phyloP scores from a whole-genome alignment of 2,797 vertebrate species.

The Syngnathus acus region DNA sequence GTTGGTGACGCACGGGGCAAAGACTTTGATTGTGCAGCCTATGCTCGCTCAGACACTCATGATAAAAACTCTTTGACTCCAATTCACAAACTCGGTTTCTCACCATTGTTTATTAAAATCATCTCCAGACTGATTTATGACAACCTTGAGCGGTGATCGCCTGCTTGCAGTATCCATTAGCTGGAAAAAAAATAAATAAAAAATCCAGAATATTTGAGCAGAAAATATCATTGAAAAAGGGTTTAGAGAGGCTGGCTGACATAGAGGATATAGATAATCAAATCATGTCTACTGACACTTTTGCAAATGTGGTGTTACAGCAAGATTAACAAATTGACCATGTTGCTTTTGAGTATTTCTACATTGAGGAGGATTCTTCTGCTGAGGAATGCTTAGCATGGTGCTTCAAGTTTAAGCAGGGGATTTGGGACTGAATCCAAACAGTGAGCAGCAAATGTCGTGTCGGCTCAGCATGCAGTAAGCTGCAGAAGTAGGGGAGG shows the following conservation, averaged over 20 bases:
- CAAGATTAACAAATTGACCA: conserved; percentile 49
- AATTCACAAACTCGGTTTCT: conserved; percentile 34
- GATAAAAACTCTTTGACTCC: conserved; percentile 34
- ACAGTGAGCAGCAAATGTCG: conserved; percentile 47
- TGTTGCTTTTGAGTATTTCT: conserved; percentile 39
- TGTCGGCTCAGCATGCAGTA: conserved; percentile 43
- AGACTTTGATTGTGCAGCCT: conserved; percentile 16
- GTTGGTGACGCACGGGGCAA: too few species aligned
- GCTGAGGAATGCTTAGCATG: conserved; percentile 40
- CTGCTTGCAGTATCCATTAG: conserved; percentile 20
- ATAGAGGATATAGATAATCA: conserved; percentile 43
- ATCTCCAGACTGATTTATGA: conserved; percentile 44
- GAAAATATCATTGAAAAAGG: conserved; percentile 39
- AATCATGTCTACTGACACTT: conserved; percentile 16
- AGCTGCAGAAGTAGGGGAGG: conserved; percentile 7
- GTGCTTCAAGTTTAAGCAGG: conserved; percentile 39
- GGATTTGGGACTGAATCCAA: conserved; percentile 51
- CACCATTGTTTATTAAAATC: conserved; percentile 47
- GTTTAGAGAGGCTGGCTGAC: conserved; percentile 42
- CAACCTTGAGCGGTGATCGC: conserved; percentile 32
- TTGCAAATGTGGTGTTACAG: conserved; percentile 24
- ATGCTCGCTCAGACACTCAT: conserved; percentile 32
- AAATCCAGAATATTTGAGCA: conserved; percentile 17
- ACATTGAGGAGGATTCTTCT: conserved; percentile 12
- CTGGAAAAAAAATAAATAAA: conserved; percentile 4